A percentile compares a stretch with the other conserved stretches of the same genome.
Conservation (phyloP, 1,140 invertebrate genomes). For the Drosophila kanapiae region DNA sequence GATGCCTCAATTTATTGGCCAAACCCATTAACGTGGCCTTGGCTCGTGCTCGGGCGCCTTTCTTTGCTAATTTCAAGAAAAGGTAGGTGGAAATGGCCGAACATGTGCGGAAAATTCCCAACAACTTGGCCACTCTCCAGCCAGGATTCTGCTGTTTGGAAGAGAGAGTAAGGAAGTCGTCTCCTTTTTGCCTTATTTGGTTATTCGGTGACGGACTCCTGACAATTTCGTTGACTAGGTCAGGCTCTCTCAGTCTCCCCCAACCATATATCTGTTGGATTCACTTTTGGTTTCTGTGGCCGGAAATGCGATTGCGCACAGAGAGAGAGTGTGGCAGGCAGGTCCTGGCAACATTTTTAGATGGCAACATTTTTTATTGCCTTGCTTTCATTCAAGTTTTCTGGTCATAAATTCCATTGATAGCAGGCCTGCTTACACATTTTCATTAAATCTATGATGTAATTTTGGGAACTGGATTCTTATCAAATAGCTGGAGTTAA, state of each 20-base stretch:
- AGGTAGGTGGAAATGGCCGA: slow-evolving; percentile 15
- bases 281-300: slow-evolving; percentile 51
- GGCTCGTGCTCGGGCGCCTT: background rate
- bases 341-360: slow-evolving; percentile 64
- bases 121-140: slow-evolving; percentile 19
- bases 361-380: slow-evolving; percentile 41
- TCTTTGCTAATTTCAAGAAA: slow-evolving; percentile 27
- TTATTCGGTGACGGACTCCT: slow-evolving; percentile 46
- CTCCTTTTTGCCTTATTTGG: slow-evolving; percentile 71
- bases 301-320: slow-evolving; percentile 59
- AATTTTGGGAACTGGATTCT: slow-evolving; percentile 3
- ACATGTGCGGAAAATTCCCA: slow-evolving; percentile 17
- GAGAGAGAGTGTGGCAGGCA: background rate
- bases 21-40: slow-evolving; percentile 17
- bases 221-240: slow-evolving; percentile 74
- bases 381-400: slow-evolving; percentile 1
- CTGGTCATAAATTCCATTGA: background rate
- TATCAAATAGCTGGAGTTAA: background rate
- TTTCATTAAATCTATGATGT: slow-evolving; percentile 6
- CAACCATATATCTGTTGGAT: slow-evolving; percentile 31
- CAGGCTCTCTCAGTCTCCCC: slow-evolving; percentile 57
- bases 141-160: slow-evolving; percentile 19
- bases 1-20: slow-evolving; percentile 30
- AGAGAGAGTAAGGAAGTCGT: slow-evolving; percentile 32
- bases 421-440: background rate